Conservation (phyloP, 2,797 vertebrate species). For the Gallirallus australis region DNA sequence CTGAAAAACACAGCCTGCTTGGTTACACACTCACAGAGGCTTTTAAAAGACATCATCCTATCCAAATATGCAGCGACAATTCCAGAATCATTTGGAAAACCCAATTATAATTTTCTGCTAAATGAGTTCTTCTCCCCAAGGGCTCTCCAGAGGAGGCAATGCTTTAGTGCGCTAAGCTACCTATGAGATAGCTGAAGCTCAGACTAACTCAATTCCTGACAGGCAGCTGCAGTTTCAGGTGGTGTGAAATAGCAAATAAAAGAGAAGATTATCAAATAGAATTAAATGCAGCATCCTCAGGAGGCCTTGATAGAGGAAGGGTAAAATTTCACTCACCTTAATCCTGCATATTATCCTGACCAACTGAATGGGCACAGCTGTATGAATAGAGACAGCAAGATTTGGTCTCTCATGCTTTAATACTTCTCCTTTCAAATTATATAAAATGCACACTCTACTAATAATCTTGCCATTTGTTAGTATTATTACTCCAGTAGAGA, state of each 20-base stretch:
- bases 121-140: conserved; percentile 46
- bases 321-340: conserved; percentile 43
- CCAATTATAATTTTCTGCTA: conserved; percentile 44
- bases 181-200: conserved; percentile 12
- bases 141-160: neutral
- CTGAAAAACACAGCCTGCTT: neutral
- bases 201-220: conserved; percentile 44
- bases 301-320: conserved; percentile 17
- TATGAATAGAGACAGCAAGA: neutral
- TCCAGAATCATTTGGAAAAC: conserved; percentile 35
- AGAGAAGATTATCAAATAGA: conserved; percentile 32
- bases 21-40: neutral
- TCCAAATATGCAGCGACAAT: neutral
- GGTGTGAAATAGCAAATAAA: conserved; percentile 56
- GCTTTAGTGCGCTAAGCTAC: conserved; percentile 3
- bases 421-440: neutral
- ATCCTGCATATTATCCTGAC: conserved; percentile 23
- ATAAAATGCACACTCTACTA: neutral
- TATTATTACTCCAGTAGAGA: neutral
- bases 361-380: neutral
- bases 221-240: conserved; percentile 62
- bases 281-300: conserved; percentile 36
- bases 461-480: neutral
- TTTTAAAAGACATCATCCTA: neutral
- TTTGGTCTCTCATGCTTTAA: neutral